These are phyloP conservation scores for Tauraco hartlaubi DNA, from an alignment of 2,797 vertebrate genomes.

Conservation along the genomic window DNA sequence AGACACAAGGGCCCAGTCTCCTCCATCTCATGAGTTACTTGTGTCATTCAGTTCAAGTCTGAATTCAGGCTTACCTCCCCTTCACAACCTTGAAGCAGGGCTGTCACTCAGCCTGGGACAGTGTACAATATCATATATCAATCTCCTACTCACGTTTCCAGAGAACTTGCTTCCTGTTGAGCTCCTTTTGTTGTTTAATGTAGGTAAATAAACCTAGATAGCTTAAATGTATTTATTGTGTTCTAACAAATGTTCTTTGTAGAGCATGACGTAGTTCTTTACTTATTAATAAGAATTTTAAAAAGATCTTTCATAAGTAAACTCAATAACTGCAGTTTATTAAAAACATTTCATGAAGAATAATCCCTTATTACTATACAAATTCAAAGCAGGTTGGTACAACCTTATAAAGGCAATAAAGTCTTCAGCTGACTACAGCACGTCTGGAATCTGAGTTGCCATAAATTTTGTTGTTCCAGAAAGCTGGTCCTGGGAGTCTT, in stretches of 20 bases:
- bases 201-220: not conserved
- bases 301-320: not conserved
- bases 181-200: not conserved
- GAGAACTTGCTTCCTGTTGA: not conserved
- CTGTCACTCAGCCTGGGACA: not conserved
- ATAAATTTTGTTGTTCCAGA: not conserved
- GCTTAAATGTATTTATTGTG: not conserved
- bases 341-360: not conserved
- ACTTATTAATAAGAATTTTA: not conserved
- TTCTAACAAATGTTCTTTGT: not conserved
- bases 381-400: not conserved
- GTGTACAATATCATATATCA: not conserved
- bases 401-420: not conserved
- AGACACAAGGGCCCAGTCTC: not conserved
- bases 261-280: not conserved
- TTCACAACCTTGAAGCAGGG: not conserved
- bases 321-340: not conserved
- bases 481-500: not conserved
- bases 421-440: not conserved
- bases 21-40: not conserved
- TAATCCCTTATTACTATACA: not conserved
- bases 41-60: not conserved
- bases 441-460: not conserved
- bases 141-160: not conserved
- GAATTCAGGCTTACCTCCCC: not conserved